phyloP scores from a whole-genome alignment of 30 jellyfish, hydroid and myxozoan species.

The Aurelia coerulea region DNA sequence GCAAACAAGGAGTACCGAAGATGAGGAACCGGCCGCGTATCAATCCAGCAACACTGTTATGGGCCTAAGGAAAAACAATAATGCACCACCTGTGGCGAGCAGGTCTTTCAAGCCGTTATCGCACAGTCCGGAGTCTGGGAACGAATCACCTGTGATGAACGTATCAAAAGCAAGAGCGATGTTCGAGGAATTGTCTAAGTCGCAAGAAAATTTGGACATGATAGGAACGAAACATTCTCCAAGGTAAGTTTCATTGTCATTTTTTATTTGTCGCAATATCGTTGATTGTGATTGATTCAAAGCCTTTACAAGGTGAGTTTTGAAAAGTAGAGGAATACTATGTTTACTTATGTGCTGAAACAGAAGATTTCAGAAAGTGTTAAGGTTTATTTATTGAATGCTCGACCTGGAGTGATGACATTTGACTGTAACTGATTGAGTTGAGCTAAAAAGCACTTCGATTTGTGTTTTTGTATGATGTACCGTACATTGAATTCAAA shows the following conservation, averaged over 20 bases:
- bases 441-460: too few relatives aligned
- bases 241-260: too few relatives aligned
- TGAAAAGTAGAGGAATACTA: too few relatives aligned
- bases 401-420: too few relatives aligned
- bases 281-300: too few relatives aligned
- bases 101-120: background rate
- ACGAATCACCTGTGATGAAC: conserved; percentile 52
- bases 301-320: too few relatives aligned
- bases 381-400: too few relatives aligned
- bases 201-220: conserved; percentile 52
- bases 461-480: too few relatives aligned
- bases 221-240: conserved; percentile 1
- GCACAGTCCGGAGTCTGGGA: conserved; percentile 7
- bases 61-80: conserved; percentile 11
- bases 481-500: too few relatives aligned
- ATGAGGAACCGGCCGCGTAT: conserved; percentile 23
- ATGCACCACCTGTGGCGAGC: conserved; percentile 39
- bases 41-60: conserved; percentile 17
- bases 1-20: conserved; percentile 69
- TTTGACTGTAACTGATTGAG: too few relatives aligned
- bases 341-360: too few relatives aligned
- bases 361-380: too few relatives aligned
- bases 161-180: conserved; percentile 88
- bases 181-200: conserved; percentile 85
- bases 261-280: conserved; percentile 41